A percentile compares a stretch with the other conserved stretches of the same genome.
Evolutionary conservation across 2,797 vertebrate species (phyloP).

Genomic region (Buceros bicornis): DNA sequence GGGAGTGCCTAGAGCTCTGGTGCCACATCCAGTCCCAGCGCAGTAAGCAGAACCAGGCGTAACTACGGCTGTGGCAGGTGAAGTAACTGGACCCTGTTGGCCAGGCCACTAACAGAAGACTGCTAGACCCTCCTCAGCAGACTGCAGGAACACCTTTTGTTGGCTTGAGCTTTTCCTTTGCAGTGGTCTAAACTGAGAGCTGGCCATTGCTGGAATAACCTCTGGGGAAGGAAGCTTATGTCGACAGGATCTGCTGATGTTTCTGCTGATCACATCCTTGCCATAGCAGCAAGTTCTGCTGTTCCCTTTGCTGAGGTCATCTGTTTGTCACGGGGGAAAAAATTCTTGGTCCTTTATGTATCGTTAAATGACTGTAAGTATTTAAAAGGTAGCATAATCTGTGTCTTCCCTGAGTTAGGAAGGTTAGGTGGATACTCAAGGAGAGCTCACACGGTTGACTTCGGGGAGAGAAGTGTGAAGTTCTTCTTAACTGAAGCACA

Average conservation of each 20-base stretch:
- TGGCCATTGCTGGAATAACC: neutral
- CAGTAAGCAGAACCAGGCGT: neutral
- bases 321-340: neutral
- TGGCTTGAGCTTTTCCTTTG: neutral
- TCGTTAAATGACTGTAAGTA: neutral
- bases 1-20: neutral
- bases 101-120: neutral
- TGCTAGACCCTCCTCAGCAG: neutral
- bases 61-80: neutral
- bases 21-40: accelerated
- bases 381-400: neutral
- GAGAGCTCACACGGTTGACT: neutral
- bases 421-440: neutral
- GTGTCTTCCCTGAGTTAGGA: neutral
- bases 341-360: neutral
- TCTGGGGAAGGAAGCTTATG: neutral
- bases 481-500: neutral
- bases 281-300: neutral
- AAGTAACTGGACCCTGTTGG: neutral
- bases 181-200: neutral
- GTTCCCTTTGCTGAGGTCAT: neutral
- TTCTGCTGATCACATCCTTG: accelerated
- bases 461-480: neutral
- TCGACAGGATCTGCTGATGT: neutral
- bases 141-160: neutral